Evolutionary conservation across 2,113 vertebrate species (phyloP).

Genomic region (Salvator merianae): DNA sequence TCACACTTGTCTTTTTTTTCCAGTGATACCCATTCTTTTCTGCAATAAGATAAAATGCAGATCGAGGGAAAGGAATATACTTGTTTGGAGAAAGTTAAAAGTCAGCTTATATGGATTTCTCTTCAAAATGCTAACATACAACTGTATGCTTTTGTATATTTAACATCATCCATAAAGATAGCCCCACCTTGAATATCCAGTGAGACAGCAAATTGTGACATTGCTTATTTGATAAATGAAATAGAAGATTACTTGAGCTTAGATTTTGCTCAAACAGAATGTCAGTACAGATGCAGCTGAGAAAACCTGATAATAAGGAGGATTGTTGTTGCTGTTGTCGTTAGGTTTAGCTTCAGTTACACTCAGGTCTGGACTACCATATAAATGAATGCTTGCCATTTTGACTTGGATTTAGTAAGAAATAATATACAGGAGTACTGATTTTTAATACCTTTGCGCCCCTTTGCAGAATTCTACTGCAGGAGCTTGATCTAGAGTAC

Average conservation of each 20-base stretch:
- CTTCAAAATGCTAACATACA: not conserved
- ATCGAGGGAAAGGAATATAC: no score
- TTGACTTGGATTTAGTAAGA: no score
- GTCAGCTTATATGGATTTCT: not conserved
- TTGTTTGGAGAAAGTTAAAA: not conserved
- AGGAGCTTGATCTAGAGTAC: no score
- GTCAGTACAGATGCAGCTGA: not conserved
- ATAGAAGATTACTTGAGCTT: not conserved
- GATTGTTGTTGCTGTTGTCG: not conserved
- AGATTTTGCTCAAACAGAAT: not conserved
- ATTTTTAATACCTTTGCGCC: no score
- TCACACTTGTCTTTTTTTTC: not conserved
- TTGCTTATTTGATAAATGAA: not conserved
- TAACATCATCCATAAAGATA: not conserved
- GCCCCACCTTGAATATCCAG: not conserved
- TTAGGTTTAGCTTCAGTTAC: no score
- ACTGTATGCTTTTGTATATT: not conserved
- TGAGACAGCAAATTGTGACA: not conserved
- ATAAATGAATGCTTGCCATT: no score
- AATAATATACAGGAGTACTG: no score
- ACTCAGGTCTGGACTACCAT: no score
- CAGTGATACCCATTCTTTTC: not conserved
- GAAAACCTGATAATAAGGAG: not conserved
- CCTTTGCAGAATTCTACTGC: no score
- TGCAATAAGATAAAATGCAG: not conserved